These are phyloP conservation scores for Heliconius hewitsoni DNA, from an alignment of 1,140 invertebrate genomes.

Conservation along the genomic window DNA sequence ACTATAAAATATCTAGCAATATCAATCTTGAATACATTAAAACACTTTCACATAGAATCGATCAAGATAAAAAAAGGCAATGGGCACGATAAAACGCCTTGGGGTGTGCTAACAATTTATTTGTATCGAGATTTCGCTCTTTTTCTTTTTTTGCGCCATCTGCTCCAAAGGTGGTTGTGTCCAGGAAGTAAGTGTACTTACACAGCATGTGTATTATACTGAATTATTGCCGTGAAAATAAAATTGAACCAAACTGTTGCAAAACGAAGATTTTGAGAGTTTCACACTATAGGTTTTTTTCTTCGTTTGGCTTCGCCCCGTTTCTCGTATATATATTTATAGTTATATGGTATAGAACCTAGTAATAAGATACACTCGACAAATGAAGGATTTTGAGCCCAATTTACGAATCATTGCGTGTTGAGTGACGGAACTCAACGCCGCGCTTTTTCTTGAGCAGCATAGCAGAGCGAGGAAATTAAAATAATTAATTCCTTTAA, in stretches of 20 bases:
- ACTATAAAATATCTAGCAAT: conserved; percentile 60
- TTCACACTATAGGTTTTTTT: neutral
- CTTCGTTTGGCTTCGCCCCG: neutral
- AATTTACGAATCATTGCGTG: too few species aligned
- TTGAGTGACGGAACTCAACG: too few species aligned
- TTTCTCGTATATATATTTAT: too few species aligned
- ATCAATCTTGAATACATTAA: conserved; percentile 66
- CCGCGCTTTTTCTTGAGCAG: too few species aligned
- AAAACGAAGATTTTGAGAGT: conserved; percentile 12
- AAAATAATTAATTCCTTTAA: too few species aligned
- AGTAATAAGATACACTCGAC: too few species aligned
- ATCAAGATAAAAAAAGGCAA: conserved; percentile 56
- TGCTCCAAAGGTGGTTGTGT: conserved; percentile 69
- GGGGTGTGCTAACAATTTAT: conserved; percentile 71
- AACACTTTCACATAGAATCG: conserved; percentile 61
- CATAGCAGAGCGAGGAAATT: too few species aligned
- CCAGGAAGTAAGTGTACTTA: conserved; percentile 57
- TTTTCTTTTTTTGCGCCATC: conserved; percentile 56
- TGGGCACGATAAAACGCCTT: conserved; percentile 51
- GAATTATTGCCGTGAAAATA: conserved; percentile 39
- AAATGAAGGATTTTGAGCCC: too few species aligned
- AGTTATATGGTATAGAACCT: too few species aligned
- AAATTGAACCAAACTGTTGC: conserved; percentile 33
- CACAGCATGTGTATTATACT: conserved; percentile 51
- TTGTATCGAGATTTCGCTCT: conserved; percentile 60